Conservation (phyloP, 23 tunicate species). For the Styela plicata region DNA sequence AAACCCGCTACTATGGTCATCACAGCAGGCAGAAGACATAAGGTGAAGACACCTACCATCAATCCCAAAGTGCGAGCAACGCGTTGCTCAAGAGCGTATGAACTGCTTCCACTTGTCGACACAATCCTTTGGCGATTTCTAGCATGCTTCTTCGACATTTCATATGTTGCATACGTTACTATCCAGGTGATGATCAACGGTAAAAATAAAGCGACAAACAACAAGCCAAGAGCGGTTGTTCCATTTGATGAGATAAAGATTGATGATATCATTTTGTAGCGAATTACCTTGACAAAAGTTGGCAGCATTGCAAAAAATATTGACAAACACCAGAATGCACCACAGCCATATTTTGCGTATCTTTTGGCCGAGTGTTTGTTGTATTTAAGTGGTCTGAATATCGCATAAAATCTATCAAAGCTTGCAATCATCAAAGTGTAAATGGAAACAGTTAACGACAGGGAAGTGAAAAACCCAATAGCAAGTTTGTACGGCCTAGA, state of each 20-base stretch:
- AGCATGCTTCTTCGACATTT: neutral
- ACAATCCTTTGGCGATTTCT: neutral
- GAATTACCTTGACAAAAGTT: neutral
- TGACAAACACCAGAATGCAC: constrained; percentile 13
- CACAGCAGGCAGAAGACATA: constrained; percentile 30
- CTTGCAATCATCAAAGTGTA: constrained; percentile 27
- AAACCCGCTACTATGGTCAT: neutral
- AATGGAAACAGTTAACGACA: constrained; percentile 19
- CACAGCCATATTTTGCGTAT: neutral
- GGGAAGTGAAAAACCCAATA: constrained; percentile 14
- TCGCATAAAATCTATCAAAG: constrained; percentile 34
- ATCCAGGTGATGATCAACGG: constrained; percentile 26
- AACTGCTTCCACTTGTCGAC: neutral
- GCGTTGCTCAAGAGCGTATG: constrained; percentile 26
- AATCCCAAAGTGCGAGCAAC: constrained; percentile 56
- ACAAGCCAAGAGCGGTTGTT: neutral
- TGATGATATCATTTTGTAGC: neutral
- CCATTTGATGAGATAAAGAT: constrained; percentile 1
- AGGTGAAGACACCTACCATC: constrained; percentile 55
- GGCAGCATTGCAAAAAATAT: constrained; percentile 14
- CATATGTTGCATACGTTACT: constrained; percentile 15
- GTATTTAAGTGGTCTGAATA: constrained; percentile 27
- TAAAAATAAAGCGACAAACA: neutral
- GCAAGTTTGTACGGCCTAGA: neutral
- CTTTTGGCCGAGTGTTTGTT: constrained; percentile 1